Base-by-base conservation (phyloP, 1,140 invertebrate genomes). In the Bombus sylvicola region DNA sequence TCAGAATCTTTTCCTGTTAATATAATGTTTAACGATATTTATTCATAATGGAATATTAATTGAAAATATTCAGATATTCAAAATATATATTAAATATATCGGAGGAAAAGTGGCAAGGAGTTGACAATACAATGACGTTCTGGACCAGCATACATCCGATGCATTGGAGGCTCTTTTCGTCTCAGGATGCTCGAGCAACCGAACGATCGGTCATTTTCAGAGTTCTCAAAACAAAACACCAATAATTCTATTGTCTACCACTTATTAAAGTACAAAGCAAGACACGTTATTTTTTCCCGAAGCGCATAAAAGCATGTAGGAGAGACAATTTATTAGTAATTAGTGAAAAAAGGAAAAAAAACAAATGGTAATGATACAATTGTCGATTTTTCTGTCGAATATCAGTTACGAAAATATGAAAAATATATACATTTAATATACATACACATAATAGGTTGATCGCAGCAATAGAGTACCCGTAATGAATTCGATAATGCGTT, bases 211-310 rank as follows among this genome's bases (percentile, higher is more conserved):
- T 83, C 75, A 83, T 88, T 78, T 88, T 31, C 86, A 87, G 87
- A 90, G 22, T 78, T 71, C 53, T 88, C 37, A 25, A 87, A 88
- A 62, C 37, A 62, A 81, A 90, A 91, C 89, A 91, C 89, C 89
- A 91, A 91, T 91, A 72, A 83, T 73, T 88, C 74, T 88, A 90
- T 73, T 86, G 47, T 90, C 77, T 88, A 88, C 39, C 25, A 87
- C 66, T 90, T 87, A 90, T 88, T 84, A 89, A 91, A 91, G 90
- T 91, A 91, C 87, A 91, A 91, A 91, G 74, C 69, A 76, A 89
- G 90, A 91, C 87, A 91, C 66, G 79, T 87, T 85, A 87, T 76
- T 85, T 86, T 69, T 69, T 81, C 69, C 34, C 71, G 41, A 28
- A 66, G 64, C 82, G 76, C 62, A 25, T 22, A 66, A 80, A 31